Evolutionary conservation across 2,888 invertebrate species (phyloP).

Genomic region (Hoplodrina ambigua): DNA sequence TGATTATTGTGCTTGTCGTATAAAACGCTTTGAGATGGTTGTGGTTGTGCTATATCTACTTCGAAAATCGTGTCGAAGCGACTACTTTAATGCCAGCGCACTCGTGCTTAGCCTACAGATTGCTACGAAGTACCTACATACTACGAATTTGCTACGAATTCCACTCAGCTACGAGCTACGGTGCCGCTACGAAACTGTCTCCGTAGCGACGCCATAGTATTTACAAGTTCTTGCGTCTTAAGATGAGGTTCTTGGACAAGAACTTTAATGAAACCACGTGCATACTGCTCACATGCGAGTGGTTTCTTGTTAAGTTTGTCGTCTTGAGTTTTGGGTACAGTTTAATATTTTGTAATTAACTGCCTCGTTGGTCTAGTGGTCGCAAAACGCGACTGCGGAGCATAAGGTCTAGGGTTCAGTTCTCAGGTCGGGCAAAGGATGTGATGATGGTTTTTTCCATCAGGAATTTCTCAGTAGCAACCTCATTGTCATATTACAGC

Average conservation of each 20-base stretch:
- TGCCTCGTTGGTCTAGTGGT: too few species aligned
- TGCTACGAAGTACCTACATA: not conserved
- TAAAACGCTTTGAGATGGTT: not conserved
- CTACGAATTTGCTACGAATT: not conserved
- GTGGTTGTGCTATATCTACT: not conserved
- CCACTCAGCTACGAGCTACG: not conserved
- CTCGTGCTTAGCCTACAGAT: not conserved
- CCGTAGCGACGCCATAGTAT: constrained; percentile 1
- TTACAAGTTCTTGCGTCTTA: constrained; percentile 5
- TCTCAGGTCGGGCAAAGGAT: too few species aligned
- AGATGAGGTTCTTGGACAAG: constrained; percentile 16
- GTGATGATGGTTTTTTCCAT: too few species aligned
- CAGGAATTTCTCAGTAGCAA: too few species aligned
- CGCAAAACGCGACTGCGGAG: too few species aligned
- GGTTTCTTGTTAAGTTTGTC: not conserved
- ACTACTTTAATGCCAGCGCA: not conserved
- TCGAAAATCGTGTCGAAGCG: not conserved
- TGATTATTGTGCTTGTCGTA: too few species aligned
- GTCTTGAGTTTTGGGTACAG: not conserved
- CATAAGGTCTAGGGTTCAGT: too few species aligned
- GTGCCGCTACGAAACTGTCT: constrained; percentile 4
- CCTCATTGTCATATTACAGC: too few species aligned
- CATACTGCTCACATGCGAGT: not conserved
- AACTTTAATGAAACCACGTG: constrained; percentile 29
- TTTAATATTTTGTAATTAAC: not conserved